These are phyloP conservation scores for Poeciliopsis retropinna DNA, from an alignment of 2,113 vertebrate genomes.

Conservation along the genomic window DNA sequence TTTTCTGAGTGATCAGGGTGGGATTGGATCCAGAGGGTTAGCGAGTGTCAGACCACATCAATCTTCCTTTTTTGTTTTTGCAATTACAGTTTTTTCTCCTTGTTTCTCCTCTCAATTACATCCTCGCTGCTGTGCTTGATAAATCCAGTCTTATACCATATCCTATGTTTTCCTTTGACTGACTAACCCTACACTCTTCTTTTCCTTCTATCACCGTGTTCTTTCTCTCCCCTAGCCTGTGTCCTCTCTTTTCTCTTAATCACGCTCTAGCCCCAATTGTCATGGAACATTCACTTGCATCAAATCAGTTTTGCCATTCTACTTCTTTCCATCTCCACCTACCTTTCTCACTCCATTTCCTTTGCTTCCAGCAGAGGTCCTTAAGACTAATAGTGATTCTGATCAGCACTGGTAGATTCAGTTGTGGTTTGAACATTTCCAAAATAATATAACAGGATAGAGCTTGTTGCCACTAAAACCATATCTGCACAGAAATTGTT, in stretches of 20 bases:
- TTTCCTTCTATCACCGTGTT: not conserved
- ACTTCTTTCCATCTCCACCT: not conserved
- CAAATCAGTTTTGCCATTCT: not conserved
- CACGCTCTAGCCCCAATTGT: not conserved
- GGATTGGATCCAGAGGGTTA: constrained; percentile 66
- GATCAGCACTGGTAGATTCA: not conserved
- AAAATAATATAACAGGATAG: not conserved
- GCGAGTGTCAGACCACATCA: constrained; percentile 59
- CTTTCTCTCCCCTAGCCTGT: not conserved
- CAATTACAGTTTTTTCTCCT: constrained; percentile 26
- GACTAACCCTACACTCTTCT: constrained; percentile 15
- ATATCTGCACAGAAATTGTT: not conserved
- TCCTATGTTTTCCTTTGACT: not conserved
- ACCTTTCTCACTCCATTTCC: not conserved
- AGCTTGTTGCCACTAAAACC: not conserved
- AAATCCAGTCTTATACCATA: constrained; percentile 23
- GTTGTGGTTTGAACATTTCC: not conserved
- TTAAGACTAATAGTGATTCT: not conserved
- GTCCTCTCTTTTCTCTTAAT: not conserved
- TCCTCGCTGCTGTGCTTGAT: constrained; percentile 25
- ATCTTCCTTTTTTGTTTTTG: constrained; percentile 19
- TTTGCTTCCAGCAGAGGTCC: not conserved
- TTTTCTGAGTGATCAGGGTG: constrained; percentile 62
- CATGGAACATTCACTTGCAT: not conserved
- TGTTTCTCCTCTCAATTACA: constrained; percentile 20